phyloP scores from a whole-genome alignment of 2,113 vertebrate genomes.

The Poeciliopsis retropinna region DNA sequence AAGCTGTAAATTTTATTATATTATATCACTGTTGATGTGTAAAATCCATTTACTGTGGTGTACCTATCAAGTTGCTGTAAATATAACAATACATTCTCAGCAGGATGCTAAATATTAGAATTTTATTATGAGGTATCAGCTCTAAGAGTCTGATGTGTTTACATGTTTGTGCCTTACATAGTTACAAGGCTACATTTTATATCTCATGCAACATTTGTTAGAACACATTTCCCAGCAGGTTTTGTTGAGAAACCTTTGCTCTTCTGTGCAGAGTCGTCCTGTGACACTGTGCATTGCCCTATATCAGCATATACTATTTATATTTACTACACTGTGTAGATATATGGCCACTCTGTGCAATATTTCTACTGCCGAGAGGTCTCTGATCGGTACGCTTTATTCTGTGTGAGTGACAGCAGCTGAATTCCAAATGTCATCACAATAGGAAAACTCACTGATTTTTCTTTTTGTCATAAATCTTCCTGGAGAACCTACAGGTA shows the following conservation, averaged over 20 bases:
- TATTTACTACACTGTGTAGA: slow-evolving; percentile 67
- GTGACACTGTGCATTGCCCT: slow-evolving; percentile 48
- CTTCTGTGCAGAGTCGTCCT: slow-evolving; percentile 45
- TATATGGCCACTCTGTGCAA: slow-evolving; percentile 57
- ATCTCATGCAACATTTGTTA: slow-evolving; percentile 37
- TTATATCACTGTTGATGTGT: slow-evolving; percentile 42
- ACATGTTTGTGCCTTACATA: background rate
- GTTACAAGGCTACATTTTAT: slow-evolving; percentile 5
- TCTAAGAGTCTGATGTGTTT: background rate
- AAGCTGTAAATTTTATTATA: slow-evolving; percentile 35
- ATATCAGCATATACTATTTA: slow-evolving; percentile 77
- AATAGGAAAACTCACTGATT: slow-evolving; percentile 6
- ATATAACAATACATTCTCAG: background rate
- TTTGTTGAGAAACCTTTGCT: slow-evolving; percentile 42
- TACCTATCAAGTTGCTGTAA: slow-evolving; percentile 7
- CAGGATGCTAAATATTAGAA: background rate
- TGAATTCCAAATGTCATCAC: slow-evolving; percentile 19
- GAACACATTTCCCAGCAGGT: slow-evolving; percentile 53
- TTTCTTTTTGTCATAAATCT: background rate
- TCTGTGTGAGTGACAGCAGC: slow-evolving; percentile 51
- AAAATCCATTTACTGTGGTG: slow-evolving; percentile 25
- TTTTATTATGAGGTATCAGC: background rate
- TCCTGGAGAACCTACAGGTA: background rate
- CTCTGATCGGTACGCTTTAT: slow-evolving; percentile 35
- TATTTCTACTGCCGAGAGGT: slow-evolving; percentile 38